Conservation (phyloP, 2,113 vertebrate species). For the Eonycteris spelaea region DNA sequence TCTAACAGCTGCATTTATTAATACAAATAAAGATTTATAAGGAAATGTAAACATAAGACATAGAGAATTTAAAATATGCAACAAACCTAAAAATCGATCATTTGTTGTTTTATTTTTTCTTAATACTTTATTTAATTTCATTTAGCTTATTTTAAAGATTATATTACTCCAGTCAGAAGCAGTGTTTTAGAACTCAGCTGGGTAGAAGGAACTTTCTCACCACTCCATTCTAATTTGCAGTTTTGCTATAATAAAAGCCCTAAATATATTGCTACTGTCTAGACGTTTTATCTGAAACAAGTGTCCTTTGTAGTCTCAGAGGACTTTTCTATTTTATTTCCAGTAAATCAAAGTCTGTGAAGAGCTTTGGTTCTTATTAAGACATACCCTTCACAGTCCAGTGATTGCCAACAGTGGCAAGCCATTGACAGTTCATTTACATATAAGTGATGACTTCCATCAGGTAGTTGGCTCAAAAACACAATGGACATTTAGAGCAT, state of each 20-base stretch:
- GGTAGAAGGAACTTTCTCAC: slow-evolving; percentile 85
- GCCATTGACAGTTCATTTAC: slow-evolving; percentile 92
- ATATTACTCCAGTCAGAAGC: slow-evolving; percentile 70
- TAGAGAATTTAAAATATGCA: slow-evolving; percentile 54
- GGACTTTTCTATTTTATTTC: slow-evolving; percentile 95
- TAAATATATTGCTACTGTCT: slow-evolving; percentile 91
- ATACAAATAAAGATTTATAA: slow-evolving; percentile 52
- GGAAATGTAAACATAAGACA: slow-evolving; percentile 51
- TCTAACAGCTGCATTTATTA: slow-evolving; percentile 54
- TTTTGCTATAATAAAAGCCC: slow-evolving; percentile 88
- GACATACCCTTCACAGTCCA: slow-evolving; percentile 96
- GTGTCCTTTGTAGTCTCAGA: slow-evolving; percentile 90
- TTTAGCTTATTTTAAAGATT: slow-evolving; percentile 76
- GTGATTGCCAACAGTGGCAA: slow-evolving; percentile 86
- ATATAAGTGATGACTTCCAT: slow-evolving; percentile 97
- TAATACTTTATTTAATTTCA: slow-evolving; percentile 78
- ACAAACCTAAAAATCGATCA: slow-evolving; percentile 61
- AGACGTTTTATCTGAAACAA: slow-evolving; percentile 92
- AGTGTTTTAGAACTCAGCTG: slow-evolving; percentile 82
- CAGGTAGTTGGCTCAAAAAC: slow-evolving; percentile 90
- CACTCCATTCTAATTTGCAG: slow-evolving; percentile 88
- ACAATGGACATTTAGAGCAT: slow-evolving; percentile 88
- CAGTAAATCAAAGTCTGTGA: slow-evolving; percentile 95
- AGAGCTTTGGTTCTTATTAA: slow-evolving; percentile 90
- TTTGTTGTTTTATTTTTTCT: slow-evolving; percentile 63